Evolutionary conservation across 2,113 vertebrate species (phyloP), one percentile per base, ranked within the genome.

Genomic region (Syrrhaptes paradoxus): DNA sequence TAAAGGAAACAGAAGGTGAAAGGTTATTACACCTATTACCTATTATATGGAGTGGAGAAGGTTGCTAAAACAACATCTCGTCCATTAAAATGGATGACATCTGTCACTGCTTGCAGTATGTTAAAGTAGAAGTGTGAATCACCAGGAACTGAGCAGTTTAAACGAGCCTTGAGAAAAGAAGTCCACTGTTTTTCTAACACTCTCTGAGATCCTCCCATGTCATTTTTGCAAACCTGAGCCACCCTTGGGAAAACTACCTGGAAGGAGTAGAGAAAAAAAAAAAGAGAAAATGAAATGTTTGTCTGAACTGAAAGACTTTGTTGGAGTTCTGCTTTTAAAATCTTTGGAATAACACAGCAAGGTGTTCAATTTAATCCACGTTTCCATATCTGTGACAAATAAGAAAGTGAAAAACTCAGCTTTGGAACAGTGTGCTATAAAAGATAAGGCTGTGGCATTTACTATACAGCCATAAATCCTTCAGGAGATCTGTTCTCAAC

Each of bases 181-280:
- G 99, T 99, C 99, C 99, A 99, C 96, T 99, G 99, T 95, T 99
- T 99, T 98, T 99, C 99, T 96, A 99, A 98, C 45, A 99, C 99
- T 28, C 99, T 98, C 31, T 99, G 99, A 19, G 99, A 99, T 89
- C 99, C 99, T 25, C 99, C 99, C 81, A 98, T 98, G 97, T 99
- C 99, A 34, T 99, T 99, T 97, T 99, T 99, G 94, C 99, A 99
- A 74, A 99, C 99, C 89, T 99, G 98, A 67, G 99, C 99, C 95
- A 99, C 99, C 57, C 99, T 98, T 3, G 99, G 99, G 97, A 99
- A 99, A 96, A 99, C 98, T 58, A 99, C 99, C 99, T 99, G 97
- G 34, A 96, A 84, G 46, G 31, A 87, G 79, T 8, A 74, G 16
- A 81, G 48, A 43, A 82, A 79, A 95, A 89, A 87, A 7, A 61